These are phyloP conservation scores for Riparia riparia DNA, from an alignment of 2,113 vertebrate genomes.

Conservation along the genomic window DNA sequence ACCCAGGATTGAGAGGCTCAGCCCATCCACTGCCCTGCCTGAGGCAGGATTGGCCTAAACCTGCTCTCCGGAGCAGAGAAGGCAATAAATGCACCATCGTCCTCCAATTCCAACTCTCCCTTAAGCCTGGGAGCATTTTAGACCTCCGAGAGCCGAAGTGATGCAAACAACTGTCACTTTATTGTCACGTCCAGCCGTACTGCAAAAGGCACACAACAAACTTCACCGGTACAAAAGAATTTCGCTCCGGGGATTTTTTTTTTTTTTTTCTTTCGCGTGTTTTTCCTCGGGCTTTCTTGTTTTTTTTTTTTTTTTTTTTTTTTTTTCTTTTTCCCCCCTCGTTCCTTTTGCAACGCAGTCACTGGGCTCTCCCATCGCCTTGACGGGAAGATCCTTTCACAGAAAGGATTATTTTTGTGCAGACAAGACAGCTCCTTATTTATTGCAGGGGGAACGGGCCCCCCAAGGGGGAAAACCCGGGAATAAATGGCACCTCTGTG, in stretches of 20 bases:
- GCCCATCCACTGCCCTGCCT: background rate
- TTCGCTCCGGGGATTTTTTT: background rate
- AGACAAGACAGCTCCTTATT: constrained; percentile 67
- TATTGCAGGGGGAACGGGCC: too few relatives aligned
- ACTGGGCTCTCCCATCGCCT: constrained; percentile 41
- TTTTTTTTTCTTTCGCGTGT: background rate
- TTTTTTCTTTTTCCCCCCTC: too few relatives aligned
- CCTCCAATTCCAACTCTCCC: background rate
- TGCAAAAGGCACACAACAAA: constrained; percentile 83
- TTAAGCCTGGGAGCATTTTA: fast-evolving
- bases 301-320: too few relatives aligned
- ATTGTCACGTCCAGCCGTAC: constrained; percentile 82
- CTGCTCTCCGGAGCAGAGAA: background rate
- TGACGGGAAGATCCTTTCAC: constrained; percentile 86
- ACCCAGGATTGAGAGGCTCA: background rate
- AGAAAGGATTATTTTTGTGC: constrained; percentile 85
- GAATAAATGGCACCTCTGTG: constrained; percentile 29
- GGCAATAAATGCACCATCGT: fast-evolving
- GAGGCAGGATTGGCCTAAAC: background rate
- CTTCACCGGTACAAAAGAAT: constrained; percentile 77
- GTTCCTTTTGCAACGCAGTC: constrained; percentile 42
- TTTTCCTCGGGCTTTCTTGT: background rate
- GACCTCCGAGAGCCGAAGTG: background rate
- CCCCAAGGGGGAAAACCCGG: background rate
- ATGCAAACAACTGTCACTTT: constrained; percentile 85